Conservation (phyloP, 2,888 invertebrate genomes). For the Linyphia triangularis region DNA sequence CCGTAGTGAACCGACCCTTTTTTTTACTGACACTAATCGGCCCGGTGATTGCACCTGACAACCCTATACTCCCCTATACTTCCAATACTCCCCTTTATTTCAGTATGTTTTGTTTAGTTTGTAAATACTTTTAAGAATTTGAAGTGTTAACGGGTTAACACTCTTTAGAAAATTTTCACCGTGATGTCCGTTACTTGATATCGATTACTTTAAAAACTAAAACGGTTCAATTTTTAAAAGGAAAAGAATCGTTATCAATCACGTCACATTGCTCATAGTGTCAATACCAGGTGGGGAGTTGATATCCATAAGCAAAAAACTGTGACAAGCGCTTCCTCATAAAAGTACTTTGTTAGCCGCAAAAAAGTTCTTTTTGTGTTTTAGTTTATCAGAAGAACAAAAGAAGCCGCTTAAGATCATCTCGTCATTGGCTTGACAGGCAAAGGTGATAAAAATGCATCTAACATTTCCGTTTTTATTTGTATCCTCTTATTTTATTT, state of each 20-base stretch:
- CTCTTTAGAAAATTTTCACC: no score
- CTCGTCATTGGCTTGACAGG: conserved; percentile 16
- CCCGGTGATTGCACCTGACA: no score
- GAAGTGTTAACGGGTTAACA: no score
- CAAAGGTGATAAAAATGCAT: conserved; percentile 29
- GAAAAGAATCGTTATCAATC: background rate
- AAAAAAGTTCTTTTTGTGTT: conserved; percentile 16
- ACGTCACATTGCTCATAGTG: background rate
- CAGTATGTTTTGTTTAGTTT: no score
- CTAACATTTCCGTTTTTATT: conserved; percentile 6
- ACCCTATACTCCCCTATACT: no score
- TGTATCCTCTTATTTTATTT: conserved; percentile 45
- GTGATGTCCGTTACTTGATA: background rate
- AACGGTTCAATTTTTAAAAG: background rate
- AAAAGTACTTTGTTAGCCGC: conserved; percentile 37
- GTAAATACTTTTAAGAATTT: no score
- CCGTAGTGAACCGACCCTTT: no score
- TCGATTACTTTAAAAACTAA: background rate
- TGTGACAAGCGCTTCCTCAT: conserved; percentile 50
- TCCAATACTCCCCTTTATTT: no score
- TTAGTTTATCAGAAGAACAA: conserved; percentile 31
- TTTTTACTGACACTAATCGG: no score
- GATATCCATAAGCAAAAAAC: conserved; percentile 14
- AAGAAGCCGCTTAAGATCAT: conserved; percentile 38
- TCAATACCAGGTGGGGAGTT: conserved; percentile 38